phyloP scores from a whole-genome alignment of 2,113 vertebrate genomes.

The Procavia capensis region DNA sequence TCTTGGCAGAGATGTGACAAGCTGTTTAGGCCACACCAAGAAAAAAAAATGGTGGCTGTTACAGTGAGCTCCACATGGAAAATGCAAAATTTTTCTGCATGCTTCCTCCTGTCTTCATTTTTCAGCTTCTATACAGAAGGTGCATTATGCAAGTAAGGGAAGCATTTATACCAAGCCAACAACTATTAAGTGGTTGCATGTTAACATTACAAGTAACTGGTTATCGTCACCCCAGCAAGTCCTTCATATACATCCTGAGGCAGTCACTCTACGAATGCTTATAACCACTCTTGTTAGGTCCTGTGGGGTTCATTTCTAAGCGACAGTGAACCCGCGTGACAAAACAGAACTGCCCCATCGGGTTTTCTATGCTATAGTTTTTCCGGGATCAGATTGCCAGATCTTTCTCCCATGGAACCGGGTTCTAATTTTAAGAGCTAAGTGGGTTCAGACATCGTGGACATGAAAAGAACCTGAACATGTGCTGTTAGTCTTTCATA shows the following conservation, averaged over 20 bases:
- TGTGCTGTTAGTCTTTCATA: neutral
- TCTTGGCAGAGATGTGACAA: constrained; percentile 79
- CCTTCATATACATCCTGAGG: neutral
- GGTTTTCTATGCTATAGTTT: neutral
- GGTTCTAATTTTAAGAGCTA: neutral
- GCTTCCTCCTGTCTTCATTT: constrained; percentile 92
- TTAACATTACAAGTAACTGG: neutral
- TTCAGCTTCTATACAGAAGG: constrained; percentile 92
- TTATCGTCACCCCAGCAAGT: neutral
- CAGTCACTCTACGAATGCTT: neutral
- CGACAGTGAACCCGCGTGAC: neutral
- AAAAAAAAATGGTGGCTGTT: constrained; percentile 90
- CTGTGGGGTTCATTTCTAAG: neutral
- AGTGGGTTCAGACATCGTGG: neutral
- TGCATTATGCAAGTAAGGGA: constrained; percentile 92
- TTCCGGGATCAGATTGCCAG: neutral
- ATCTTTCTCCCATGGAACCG: neutral
- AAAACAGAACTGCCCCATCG: neutral
- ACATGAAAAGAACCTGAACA: neutral
- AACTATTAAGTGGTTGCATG: neutral
- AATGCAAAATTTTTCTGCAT: constrained; percentile 89
- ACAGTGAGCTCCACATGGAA: constrained; percentile 92
- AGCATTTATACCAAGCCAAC: neutral
- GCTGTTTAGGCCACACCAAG: constrained; percentile 93
- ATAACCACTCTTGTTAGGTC: neutral